These are phyloP conservation scores for Myocastor coypus DNA, from an alignment of 2,113 vertebrate species.

Conservation along the genomic window DNA sequence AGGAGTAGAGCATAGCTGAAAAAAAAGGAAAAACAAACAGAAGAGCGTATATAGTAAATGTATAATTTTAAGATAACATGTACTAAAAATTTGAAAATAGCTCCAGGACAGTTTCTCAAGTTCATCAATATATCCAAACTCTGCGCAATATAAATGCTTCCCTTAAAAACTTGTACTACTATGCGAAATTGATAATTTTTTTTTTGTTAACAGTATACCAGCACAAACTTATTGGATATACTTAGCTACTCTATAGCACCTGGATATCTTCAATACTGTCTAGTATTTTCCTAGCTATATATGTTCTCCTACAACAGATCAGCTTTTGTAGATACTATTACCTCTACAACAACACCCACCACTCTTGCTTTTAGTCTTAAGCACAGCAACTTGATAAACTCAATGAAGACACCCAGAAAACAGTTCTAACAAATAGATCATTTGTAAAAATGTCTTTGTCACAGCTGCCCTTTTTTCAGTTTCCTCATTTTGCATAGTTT, in stretches of 20 bases:
- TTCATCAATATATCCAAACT: background rate
- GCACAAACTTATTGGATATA: background rate
- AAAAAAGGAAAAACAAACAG: background rate
- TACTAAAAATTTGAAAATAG: background rate
- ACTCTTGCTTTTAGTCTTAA: conserved; percentile 38
- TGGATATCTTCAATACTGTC: background rate
- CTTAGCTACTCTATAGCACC: background rate
- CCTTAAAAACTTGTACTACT: background rate
- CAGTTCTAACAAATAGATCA: conserved; percentile 36
- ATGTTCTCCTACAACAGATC: background rate
- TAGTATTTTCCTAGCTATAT: background rate
- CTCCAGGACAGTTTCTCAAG: background rate
- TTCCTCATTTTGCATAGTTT: conserved; percentile 38
- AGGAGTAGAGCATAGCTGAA: background rate
- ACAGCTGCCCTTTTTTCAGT: background rate
- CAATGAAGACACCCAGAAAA: background rate
- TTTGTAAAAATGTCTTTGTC: background rate
- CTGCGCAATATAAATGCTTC: background rate
- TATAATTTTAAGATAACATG: background rate
- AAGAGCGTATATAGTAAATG: background rate
- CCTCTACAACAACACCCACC: background rate
- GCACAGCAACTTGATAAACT: background rate
- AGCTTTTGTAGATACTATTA: background rate
- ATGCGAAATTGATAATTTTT: background rate
- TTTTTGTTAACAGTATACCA: conserved; percentile 20